phyloP scores from a whole-genome alignment of 2,113 vertebrate genomes.

The Donacobius atricapilla region DNA sequence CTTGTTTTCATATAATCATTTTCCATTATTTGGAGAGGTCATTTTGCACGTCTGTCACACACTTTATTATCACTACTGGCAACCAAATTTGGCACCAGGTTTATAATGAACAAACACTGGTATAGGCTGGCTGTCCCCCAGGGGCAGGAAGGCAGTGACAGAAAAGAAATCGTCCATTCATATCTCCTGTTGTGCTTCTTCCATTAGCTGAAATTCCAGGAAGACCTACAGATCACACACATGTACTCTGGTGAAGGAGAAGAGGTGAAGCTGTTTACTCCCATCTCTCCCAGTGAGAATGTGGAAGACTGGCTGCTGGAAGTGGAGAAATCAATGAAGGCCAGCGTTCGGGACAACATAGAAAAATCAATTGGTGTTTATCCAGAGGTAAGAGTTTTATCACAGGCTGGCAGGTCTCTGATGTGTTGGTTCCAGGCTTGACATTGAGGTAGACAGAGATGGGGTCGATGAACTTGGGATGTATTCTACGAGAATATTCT shows the following conservation, averaged over 20 bases:
- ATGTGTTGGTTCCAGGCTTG: not conserved
- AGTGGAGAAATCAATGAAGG: conserved; percentile 88
- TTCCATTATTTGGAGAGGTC: not conserved
- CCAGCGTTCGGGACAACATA: conserved; percentile 82
- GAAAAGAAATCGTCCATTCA: not conserved
- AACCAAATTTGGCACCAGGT: not conserved
- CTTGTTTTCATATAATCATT: not conserved
- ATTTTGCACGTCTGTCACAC: not conserved
- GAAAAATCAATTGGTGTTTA: conserved; percentile 79
- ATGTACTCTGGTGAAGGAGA: conserved; percentile 91
- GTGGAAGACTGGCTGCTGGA: conserved; percentile 88
- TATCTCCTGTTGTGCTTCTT: not conserved
- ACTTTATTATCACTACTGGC: not conserved
- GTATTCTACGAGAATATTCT: not conserved
- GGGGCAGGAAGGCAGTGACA: not conserved
- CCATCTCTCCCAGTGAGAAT: conserved; percentile 79
- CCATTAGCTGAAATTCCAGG: conserved; percentile 85
- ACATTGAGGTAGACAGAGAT: not conserved
- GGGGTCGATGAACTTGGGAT: not conserved
- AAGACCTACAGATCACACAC: conserved; percentile 88
- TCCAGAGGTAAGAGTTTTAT: conserved; percentile 70
- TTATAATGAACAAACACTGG: not conserved
- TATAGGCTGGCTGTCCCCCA: not conserved
- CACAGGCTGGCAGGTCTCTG: not conserved
- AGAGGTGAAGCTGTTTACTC: conserved; percentile 77